A percentile compares a stretch with the other conserved stretches of the same genome.
Evolutionary conservation across 2,888 invertebrate species (phyloP).

Genomic region (Camptogramma bilineatum): DNA sequence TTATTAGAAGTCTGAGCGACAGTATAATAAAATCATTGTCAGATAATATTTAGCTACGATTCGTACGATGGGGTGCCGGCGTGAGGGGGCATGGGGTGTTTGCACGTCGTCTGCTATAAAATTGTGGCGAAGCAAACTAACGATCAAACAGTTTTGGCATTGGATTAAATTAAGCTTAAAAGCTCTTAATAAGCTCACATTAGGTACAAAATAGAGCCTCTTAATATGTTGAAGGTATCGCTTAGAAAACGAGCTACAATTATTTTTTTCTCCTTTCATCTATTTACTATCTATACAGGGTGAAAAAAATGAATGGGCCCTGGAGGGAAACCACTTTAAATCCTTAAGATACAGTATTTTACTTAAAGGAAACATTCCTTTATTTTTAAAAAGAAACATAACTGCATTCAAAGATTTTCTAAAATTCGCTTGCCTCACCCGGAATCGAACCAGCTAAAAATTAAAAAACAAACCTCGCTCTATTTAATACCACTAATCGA

Average conservation of each 20-base stretch:
- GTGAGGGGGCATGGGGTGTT: conserved; percentile 42
- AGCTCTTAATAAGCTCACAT: neutral
- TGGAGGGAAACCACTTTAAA: no score
- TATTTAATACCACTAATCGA: no score
- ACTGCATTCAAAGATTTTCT: no score
- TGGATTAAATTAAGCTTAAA: neutral
- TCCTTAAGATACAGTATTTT: no score
- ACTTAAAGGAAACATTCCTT: no score
- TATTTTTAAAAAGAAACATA: no score
- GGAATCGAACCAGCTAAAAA: no score
- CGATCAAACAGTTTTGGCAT: conserved; percentile 15
- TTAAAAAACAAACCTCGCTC: no score
- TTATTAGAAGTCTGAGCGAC: conserved; percentile 27
- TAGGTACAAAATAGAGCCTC: neutral
- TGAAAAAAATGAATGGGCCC: no score
- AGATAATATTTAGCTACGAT: conserved; percentile 50
- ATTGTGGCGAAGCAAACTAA: conserved; percentile 47
- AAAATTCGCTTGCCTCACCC: no score
- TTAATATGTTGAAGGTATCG: neutral
- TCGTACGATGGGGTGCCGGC: conserved; percentile 37
- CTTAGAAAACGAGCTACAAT: neutral
- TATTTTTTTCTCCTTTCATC: neutral
- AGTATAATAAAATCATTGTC: conserved; percentile 45
- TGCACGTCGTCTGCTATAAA: conserved; percentile 56
- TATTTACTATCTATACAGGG: no score